Evolutionary conservation across 2,113 vertebrate genomes (phyloP), one percentile per base, ranked within the genome.

Genomic region (Dipodomys ordii): DNA sequence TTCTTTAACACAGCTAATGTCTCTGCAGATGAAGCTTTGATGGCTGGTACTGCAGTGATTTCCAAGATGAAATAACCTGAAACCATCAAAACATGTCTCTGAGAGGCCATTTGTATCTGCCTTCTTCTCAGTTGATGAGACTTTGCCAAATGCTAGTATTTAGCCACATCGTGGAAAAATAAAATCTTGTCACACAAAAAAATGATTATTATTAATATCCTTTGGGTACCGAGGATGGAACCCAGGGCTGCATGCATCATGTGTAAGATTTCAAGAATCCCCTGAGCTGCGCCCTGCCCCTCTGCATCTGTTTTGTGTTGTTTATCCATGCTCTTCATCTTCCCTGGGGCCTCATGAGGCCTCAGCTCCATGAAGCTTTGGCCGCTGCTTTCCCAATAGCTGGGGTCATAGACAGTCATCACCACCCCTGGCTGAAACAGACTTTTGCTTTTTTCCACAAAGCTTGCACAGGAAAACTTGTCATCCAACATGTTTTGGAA

Each of bases 111-210:
- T 81, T 25, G 27, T 74, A 62, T 25, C 0, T 71, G 8, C 27
- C 49, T 83, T 76, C 49, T 83, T 76, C 64, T 12, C 28, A 77
- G 30, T 16, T 0, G 35, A 6, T 62, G 4, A 28, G 73, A n/a
- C 27, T 82, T 91, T 90, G 93, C 64, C 44, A 94, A 97, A 44
- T 74, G 44, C 15, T 7, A 80, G 4, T 88, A 44, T 44, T 76
- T 60, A 90, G 32, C 27, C 20, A 72, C 46, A 44, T 69, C 64
- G 91, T 62, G 78, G 86, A 82, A 19, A 87, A 77, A 57, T 4
- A 62, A 19, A 67, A 68, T 69, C 86, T 0, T 15, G 25, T 32
- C 72, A 44, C 73, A 44, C 39, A 39, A 39, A 39, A 92, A 82
- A 73, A 11, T 60, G 2, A 76, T 27, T 22, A 67, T 9, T 10